Evolutionary conservation across 2,113 vertebrate genomes (phyloP).

Genomic region (Dasypus novemcinctus): DNA sequence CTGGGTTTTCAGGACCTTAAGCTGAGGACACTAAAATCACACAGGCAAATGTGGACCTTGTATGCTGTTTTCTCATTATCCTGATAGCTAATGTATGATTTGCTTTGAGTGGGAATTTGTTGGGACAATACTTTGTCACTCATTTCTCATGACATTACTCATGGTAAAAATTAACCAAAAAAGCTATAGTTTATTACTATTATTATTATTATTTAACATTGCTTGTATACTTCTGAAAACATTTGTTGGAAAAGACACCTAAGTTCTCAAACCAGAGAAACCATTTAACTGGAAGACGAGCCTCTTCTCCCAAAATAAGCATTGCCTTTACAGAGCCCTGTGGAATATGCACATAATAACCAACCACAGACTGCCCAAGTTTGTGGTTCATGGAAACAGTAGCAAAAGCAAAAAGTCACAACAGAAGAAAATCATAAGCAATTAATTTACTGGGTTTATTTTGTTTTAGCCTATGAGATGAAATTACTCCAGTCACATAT

Average conservation of each 20-base stretch:
- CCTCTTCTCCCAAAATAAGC: background rate
- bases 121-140: background rate
- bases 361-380: background rate
- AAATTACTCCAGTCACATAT: background rate
- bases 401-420: background rate
- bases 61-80: background rate
- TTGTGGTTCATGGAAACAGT: background rate
- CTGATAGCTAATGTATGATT: background rate
- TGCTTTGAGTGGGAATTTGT: background rate
- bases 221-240: too few relatives aligned
- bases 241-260: too few relatives aligned
- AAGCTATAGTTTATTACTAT: too few relatives aligned
- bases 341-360: background rate
- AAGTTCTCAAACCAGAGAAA: background rate
- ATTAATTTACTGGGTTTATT: background rate
- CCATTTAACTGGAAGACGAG: background rate
- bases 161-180: background rate
- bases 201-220: too few relatives aligned
- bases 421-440: background rate
- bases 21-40: background rate
- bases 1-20: background rate
- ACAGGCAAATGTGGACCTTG: background rate
- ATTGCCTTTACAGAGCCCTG: background rate
- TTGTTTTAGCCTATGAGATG: background rate
- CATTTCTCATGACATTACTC: background rate